phyloP scores from a whole-genome alignment of 2,113 vertebrate species.

The Ictidomys tridecemlineatus region DNA sequence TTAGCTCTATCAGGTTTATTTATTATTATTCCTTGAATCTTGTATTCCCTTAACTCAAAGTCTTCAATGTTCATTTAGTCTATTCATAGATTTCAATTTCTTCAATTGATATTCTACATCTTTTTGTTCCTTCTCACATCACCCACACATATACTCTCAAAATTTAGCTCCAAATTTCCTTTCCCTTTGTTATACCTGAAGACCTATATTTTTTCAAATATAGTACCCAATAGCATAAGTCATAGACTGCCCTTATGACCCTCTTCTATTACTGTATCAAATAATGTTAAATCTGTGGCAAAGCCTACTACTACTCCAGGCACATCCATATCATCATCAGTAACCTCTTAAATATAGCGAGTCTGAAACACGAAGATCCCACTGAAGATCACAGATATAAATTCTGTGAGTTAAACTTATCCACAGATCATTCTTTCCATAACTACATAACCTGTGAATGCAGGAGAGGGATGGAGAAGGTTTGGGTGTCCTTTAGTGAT shows the following conservation, averaged over 20 bases:
- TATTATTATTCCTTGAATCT: neutral
- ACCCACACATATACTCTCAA: neutral
- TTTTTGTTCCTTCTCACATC: neutral
- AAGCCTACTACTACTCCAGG: neutral
- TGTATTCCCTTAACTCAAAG: neutral
- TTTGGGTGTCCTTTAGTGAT: neutral
- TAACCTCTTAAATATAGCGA: neutral
- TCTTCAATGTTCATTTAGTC: neutral
- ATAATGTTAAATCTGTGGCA: conserved; percentile 6
- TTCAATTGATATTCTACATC: neutral
- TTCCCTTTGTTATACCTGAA: neutral
- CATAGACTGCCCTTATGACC: neutral
- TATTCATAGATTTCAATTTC: neutral
- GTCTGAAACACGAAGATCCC: neutral
- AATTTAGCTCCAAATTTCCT: neutral
- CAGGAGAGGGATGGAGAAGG: neutral
- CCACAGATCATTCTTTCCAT: neutral
- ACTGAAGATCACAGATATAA: neutral
- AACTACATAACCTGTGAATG: neutral
- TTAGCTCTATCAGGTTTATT: conserved; percentile 12
- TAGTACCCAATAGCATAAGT: neutral
- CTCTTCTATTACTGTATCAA: neutral
- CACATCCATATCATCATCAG: neutral
- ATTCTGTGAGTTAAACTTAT: neutral
- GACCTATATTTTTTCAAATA: neutral